Evolutionary conservation across 2,888 invertebrate genomes (phyloP).

Genomic region (Andrena flavipes): DNA sequence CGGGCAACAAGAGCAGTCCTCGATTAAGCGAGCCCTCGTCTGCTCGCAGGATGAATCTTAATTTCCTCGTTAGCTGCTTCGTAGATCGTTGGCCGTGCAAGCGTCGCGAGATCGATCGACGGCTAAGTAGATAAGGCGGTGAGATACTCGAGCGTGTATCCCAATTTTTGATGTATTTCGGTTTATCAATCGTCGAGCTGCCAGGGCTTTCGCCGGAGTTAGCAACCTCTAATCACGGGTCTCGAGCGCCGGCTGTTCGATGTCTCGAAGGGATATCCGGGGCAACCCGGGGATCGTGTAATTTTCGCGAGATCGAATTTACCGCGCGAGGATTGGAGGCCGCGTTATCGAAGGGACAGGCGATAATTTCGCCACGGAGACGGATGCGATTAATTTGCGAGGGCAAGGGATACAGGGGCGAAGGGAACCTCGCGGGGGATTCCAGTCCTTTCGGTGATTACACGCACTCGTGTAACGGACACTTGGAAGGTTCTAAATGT

Average conservation of each 20-base stretch:
- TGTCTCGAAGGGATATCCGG: not conserved
- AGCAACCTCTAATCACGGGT: not conserved
- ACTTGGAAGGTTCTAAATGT: not conserved
- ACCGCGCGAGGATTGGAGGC: not conserved
- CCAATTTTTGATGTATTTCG: no score
- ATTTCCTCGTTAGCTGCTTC: not conserved
- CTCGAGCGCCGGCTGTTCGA: not conserved
- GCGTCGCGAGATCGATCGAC: not conserved
- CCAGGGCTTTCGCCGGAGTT: not conserved
- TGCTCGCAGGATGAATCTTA: not conserved
- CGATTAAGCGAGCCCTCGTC: constrained; percentile 1
- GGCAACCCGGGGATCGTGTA: not conserved
- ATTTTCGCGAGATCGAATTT: not conserved
- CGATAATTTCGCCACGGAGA: not conserved
- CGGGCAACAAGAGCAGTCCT: constrained; percentile 16
- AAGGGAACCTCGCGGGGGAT: constrained; percentile 5
- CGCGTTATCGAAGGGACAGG: not conserved
- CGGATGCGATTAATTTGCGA: constrained; percentile 40
- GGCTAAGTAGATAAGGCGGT: no score
- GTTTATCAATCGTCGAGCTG: not conserved
- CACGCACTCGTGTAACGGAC: constrained; percentile 33
- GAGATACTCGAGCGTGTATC: no score
- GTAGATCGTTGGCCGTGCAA: not conserved
- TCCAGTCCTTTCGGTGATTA: constrained; percentile 27
- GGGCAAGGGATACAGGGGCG: constrained; percentile 7